phyloP scores from a whole-genome alignment of 2,113 vertebrate genomes.

The Lamprologus ornatipinnis region DNA sequence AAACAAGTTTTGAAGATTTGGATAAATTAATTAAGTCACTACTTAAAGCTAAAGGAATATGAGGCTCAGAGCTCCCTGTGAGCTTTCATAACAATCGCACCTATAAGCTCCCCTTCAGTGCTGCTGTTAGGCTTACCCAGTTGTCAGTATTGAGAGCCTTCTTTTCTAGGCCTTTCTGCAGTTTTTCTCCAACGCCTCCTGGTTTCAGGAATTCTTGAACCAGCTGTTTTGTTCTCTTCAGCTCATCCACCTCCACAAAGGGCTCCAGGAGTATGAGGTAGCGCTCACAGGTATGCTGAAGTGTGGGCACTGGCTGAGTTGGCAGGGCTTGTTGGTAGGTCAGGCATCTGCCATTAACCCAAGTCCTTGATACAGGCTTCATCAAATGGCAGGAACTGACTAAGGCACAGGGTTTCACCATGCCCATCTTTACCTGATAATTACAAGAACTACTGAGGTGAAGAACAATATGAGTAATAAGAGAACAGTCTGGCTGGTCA shows the following conservation, averaged over 20 bases:
- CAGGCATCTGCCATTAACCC: conserved; percentile 74
- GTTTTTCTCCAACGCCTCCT: conserved; percentile 80
- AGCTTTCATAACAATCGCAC: neutral
- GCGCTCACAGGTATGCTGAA: conserved; percentile 85
- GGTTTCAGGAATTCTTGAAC: conserved; percentile 79
- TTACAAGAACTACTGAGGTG: neutral
- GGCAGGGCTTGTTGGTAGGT: conserved; percentile 83
- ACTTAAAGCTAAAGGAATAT: neutral
- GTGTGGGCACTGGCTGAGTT: conserved; percentile 78
- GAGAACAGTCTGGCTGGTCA: neutral
- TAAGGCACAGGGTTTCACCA: conserved; percentile 69
- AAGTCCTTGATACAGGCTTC: conserved; percentile 73
- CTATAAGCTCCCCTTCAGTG: neutral
- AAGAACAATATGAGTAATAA: neutral
- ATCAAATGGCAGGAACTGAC: conserved; percentile 75
- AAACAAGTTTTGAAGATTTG: neutral
- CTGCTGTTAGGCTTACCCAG: conserved; percentile 75
- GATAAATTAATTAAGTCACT: neutral
- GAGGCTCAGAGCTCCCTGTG: neutral
- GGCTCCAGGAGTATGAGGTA: conserved; percentile 84
- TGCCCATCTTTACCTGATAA: conserved; percentile 35
- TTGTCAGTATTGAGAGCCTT: conserved; percentile 80
- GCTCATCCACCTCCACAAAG: conserved; percentile 81
- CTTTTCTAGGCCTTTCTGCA: conserved; percentile 87
- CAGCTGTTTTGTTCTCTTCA: conserved; percentile 75